phyloP scores from a whole-genome alignment of 2,888 invertebrate genomes.

The Drosophila phalerata region DNA sequence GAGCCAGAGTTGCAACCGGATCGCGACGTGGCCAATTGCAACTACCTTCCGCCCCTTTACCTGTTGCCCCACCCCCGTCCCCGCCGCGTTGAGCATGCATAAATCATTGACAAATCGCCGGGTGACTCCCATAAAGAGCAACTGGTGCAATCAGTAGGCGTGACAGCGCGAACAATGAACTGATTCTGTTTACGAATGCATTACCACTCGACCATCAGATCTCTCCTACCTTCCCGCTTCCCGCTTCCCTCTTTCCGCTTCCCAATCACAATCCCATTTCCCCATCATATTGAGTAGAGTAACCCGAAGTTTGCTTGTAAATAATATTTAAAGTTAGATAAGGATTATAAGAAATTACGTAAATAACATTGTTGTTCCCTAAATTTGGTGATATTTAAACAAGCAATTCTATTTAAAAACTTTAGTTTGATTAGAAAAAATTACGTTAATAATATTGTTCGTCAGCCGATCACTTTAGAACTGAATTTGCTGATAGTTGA shows the following conservation, averaged over 20 bases:
- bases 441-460: too few relatives aligned
- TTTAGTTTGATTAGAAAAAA: too few relatives aligned
- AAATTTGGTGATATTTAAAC: too few relatives aligned
- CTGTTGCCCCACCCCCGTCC: conserved; percentile 20
- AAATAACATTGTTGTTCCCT: too few relatives aligned
- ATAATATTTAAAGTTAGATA: not conserved
- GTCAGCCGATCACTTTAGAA: too few relatives aligned
- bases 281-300: not conserved
- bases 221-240: not conserved
- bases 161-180: conserved; percentile 25
- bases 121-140: conserved; percentile 57
- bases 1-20: conserved; percentile 15
- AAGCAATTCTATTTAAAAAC: too few relatives aligned
- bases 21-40: conserved; percentile 49
- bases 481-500: too few relatives aligned
- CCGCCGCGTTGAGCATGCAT: conserved; percentile 22
- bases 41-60: conserved; percentile 23
- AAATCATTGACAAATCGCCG: conserved; percentile 56
- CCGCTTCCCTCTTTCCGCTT: too few relatives aligned
- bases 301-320: not conserved
- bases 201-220: not conserved
- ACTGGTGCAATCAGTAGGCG: conserved; percentile 48
- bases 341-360: not conserved
- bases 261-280: too few relatives aligned
- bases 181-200: conserved; percentile 22